These are phyloP conservation scores for Pholis gunnellus DNA, from an alignment of 2,113 vertebrate species.

Conservation along the genomic window DNA sequence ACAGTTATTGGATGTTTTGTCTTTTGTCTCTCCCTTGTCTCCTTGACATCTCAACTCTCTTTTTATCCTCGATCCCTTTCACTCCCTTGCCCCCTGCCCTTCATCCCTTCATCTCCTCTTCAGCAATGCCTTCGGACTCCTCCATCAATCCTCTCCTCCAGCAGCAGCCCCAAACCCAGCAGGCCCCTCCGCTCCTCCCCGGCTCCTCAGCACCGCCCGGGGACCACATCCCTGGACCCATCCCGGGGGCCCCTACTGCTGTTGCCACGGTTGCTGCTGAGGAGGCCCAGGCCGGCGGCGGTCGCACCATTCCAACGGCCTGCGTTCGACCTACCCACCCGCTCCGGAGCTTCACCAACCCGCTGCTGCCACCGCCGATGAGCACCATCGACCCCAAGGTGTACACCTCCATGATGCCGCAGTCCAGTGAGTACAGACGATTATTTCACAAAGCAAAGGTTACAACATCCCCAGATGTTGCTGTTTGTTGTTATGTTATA, in stretches of 20 bases:
- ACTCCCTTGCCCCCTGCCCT: background rate
- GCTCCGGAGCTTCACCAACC: slow-evolving; percentile 93
- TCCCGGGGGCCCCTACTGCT: slow-evolving; percentile 51
- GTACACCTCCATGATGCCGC: slow-evolving; percentile 80
- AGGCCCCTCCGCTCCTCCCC: slow-evolving; percentile 60
- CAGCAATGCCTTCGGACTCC: slow-evolving; percentile 64
- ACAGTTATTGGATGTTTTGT: slow-evolving; percentile 39
- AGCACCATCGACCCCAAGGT: slow-evolving; percentile 93
- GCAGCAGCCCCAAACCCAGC: slow-evolving; percentile 64
- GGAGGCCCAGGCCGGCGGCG: slow-evolving; percentile 65
- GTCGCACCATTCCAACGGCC: slow-evolving; percentile 92
- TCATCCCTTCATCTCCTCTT: background rate
- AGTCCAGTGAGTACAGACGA: slow-evolving; percentile 68
- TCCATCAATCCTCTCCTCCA: slow-evolving; percentile 71
- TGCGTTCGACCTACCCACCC: slow-evolving; percentile 93
- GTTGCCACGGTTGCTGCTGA: background rate
- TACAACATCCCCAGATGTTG: background rate
- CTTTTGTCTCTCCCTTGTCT: background rate
- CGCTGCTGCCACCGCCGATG: slow-evolving; percentile 91
- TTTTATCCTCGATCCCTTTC: background rate
- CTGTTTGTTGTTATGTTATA: background rate
- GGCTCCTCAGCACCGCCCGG: slow-evolving; percentile 36
- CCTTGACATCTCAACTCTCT: background rate
- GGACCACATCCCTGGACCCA: slow-evolving; percentile 53
- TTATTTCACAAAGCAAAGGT: background rate